Conservation (phyloP, 2,113 vertebrate species). For the Hucho hucho region DNA sequence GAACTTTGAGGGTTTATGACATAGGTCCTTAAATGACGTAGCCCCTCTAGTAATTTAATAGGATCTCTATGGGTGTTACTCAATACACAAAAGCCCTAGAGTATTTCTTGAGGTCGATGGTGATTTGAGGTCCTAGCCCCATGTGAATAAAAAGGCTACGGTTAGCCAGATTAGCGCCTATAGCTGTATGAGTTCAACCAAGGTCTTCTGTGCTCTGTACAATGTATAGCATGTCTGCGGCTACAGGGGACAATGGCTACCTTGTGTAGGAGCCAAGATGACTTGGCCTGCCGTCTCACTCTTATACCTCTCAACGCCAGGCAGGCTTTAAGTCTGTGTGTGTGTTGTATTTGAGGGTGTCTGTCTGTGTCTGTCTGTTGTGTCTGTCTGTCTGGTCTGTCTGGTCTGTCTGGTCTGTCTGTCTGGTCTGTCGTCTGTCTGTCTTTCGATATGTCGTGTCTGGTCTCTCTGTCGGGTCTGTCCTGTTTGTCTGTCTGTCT, state of each 20-base stretch:
- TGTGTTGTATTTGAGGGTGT: background rate
- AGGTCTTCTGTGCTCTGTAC: conserved; percentile 41
- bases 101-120: conserved; percentile 17
- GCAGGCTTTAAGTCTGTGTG: background rate
- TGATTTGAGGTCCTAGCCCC: conserved; percentile 37
- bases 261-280: conserved; percentile 32
- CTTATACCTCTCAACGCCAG: conserved; percentile 24
- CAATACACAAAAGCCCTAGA: conserved; percentile 1
- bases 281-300: conserved; percentile 19
- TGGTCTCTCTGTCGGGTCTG: background rate
- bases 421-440: background rate
- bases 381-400: background rate
- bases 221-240: conserved; percentile 28
- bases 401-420: background rate
- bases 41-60: no score
- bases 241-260: conserved; percentile 40
- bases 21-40: no score
- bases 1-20: no score
- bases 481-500: conserved; percentile 15
- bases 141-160: conserved; percentile 36
- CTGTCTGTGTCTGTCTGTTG: background rate
- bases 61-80: conserved; percentile 6
- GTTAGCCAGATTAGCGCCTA: conserved; percentile 37
- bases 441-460: background rate
- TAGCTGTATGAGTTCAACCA: conserved; percentile 28